A percentile compares a stretch with the other conserved stretches of the same genome.
These are phyloP conservation scores for Synergus japonicus DNA, from an alignment of 2,888 invertebrate genomes.

Conservation along the genomic window DNA sequence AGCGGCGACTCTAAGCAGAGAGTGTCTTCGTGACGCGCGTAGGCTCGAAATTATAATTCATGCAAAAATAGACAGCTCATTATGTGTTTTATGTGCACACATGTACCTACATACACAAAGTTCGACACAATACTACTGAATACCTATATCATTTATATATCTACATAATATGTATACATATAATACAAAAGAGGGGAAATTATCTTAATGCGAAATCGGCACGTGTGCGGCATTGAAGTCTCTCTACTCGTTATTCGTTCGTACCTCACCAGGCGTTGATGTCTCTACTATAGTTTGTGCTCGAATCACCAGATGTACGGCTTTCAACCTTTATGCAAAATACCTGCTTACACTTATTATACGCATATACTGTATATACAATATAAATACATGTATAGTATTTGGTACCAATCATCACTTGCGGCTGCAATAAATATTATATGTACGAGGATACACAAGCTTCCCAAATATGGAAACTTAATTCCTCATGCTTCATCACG, in stretches of 20 bases:
- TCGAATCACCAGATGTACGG: slow-evolving; percentile 17
- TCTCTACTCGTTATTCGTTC: slow-evolving; percentile 46
- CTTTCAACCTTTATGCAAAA: slow-evolving; percentile 38
- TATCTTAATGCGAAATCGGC: slow-evolving; percentile 51
- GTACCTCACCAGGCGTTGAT: slow-evolving; percentile 63
- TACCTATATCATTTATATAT: too few species aligned
- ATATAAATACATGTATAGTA: too few species aligned
- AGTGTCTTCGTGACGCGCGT: neutral
- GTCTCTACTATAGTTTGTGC: slow-evolving; percentile 59
- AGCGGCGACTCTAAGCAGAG: neutral
- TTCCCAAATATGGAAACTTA: slow-evolving; percentile 18
- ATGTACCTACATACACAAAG: neutral
- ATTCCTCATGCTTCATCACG: neutral
- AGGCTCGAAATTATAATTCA: slow-evolving; percentile 12
- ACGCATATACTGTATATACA: too few species aligned
- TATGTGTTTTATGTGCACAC: slow-evolving; percentile 8
- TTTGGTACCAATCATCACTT: neutral
- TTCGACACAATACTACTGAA: neutral
- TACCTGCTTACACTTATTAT: neutral
- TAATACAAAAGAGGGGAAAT: slow-evolving; percentile 46
- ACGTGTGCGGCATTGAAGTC: slow-evolving; percentile 58
- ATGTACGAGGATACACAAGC: neutral
- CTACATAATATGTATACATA: too few species aligned
- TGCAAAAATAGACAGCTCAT: slow-evolving; percentile 21
- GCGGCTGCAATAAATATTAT: neutral